A percentile compares a stretch with the other conserved stretches of the same genome.
Conservation (phyloP, 2,113 vertebrate species). For the Ammodytes dubius region DNA sequence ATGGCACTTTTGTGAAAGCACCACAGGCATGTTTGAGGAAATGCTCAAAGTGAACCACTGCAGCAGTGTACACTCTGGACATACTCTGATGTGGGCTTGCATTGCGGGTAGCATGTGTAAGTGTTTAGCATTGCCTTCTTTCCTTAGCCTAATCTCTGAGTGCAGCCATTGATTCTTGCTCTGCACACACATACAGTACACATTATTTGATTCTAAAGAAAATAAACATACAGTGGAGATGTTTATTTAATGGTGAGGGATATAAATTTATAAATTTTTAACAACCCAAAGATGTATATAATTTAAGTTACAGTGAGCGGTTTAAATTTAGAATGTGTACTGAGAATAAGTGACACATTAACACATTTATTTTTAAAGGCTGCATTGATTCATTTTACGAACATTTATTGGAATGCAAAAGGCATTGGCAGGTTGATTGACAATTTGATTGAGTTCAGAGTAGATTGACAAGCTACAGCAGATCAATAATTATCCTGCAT, state of each 20-base stretch:
- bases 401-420: slow-evolving; percentile 58
- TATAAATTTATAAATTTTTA: too few relatives aligned
- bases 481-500: slow-evolving; percentile 59
- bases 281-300: too few relatives aligned
- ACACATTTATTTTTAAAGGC: slow-evolving; percentile 39
- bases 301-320: too few relatives aligned
- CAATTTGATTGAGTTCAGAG: slow-evolving; percentile 53
- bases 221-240: slow-evolving; percentile 38
- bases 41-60: slow-evolving; percentile 26
- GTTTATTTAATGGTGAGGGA: too few relatives aligned
- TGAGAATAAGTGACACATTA: slow-evolving; percentile 37
- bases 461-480: slow-evolving; percentile 10
- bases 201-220: slow-evolving; percentile 24
- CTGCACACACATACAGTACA: slow-evolving; percentile 33
- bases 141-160: slow-evolving; percentile 29
- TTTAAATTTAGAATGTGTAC: too few relatives aligned
- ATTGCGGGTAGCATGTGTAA: slow-evolving; percentile 30
- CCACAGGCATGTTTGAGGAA: slow-evolving; percentile 34
- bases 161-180: slow-evolving; percentile 55
- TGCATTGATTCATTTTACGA: slow-evolving; percentile 45
- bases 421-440: slow-evolving; percentile 47
- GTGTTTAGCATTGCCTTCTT: slow-evolving; percentile 24
- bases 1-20: slow-evolving; percentile 58
- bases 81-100: slow-evolving; percentile 22
- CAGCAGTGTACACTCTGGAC: not conserved